A percentile compares a stretch with the other conserved stretches of the same genome.
phyloP scores from a whole-genome alignment of 2,113 vertebrate species.

The Tachysurus fulvidraco region DNA sequence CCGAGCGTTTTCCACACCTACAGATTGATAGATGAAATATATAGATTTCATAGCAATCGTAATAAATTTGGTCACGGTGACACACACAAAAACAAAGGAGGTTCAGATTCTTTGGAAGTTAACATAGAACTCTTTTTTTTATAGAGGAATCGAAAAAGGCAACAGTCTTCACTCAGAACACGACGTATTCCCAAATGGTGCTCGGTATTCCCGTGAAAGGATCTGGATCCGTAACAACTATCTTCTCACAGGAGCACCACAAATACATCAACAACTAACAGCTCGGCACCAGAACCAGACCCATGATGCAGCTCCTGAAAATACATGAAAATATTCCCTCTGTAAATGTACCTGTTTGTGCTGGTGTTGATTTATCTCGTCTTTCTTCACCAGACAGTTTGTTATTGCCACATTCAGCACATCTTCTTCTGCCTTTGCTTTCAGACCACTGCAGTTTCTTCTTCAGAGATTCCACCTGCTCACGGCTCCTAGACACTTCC shows the following conservation, averaged over 20 bases:
- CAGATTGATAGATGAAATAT: not conserved
- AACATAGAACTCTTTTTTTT: too few relatives aligned
- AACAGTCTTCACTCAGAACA: not conserved
- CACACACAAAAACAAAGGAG: not conserved
- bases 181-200: not conserved
- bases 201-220: not conserved
- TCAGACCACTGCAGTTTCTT: slow-evolving; percentile 69
- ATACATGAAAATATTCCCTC: not conserved
- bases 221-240: not conserved
- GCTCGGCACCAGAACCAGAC: not conserved
- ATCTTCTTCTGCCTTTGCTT: slow-evolving; percentile 54
- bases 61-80: too few relatives aligned
- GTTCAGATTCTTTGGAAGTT: not conserved
- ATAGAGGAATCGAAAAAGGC: too few relatives aligned
- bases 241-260: not conserved
- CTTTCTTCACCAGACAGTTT: slow-evolving; percentile 15
- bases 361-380: not conserved
- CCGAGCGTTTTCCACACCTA: slow-evolving; percentile 39
- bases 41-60: not conserved
- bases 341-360: slow-evolving; percentile 57
- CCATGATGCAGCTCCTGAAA: not conserved
- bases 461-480: slow-evolving; percentile 72
- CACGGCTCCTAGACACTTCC: slow-evolving; percentile 69
- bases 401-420: slow-evolving; percentile 61
- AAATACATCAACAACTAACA: not conserved